Evolutionary conservation across 35 echinoderm and acorn worm species (phyloP).

Genomic region (Ptychodera flava): DNA sequence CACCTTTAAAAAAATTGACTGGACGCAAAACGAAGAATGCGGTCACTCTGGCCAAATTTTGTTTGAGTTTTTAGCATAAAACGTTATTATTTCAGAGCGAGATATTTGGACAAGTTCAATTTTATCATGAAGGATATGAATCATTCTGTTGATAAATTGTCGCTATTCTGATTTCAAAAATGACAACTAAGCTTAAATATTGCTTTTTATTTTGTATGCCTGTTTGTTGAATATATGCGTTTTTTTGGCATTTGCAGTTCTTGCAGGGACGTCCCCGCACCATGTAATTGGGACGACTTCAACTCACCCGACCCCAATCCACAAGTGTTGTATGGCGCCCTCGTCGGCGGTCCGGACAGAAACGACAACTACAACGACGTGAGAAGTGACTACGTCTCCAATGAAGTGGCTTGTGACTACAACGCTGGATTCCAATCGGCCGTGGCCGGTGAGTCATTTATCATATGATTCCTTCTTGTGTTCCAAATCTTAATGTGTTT

Average conservation of each 20-base stretch:
- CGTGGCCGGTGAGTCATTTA: constrained; percentile 40
- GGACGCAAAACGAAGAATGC: too few relatives aligned
- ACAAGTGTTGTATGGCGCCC: constrained; percentile 57
- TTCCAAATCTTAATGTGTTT: too few relatives aligned
- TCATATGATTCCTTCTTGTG: not conserved
- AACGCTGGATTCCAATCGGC: constrained; percentile 68
- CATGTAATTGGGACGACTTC: constrained; percentile 50
- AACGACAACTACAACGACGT: constrained; percentile 52
- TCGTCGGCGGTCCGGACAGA: constrained; percentile 57
- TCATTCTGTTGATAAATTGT: not conserved
- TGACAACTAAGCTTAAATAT: not conserved
- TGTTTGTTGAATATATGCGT: not conserved
- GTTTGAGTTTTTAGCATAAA: too few relatives aligned
- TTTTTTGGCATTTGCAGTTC: constrained; percentile 39
- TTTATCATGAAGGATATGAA: not conserved
- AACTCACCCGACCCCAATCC: constrained; percentile 40
- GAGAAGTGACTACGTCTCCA: constrained; percentile 36
- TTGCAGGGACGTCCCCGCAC: constrained; percentile 30
- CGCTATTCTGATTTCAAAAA: not conserved
- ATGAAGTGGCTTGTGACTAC: too few relatives aligned
- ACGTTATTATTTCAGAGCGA: constrained; percentile 6
- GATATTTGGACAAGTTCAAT: not conserved
- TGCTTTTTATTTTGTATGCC: not conserved
- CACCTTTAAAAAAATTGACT: too few relatives aligned
- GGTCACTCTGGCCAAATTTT: too few relatives aligned